Base-by-base conservation (phyloP, 2,797 vertebrate species). In the Lagorchestes hirsutus region DNA sequence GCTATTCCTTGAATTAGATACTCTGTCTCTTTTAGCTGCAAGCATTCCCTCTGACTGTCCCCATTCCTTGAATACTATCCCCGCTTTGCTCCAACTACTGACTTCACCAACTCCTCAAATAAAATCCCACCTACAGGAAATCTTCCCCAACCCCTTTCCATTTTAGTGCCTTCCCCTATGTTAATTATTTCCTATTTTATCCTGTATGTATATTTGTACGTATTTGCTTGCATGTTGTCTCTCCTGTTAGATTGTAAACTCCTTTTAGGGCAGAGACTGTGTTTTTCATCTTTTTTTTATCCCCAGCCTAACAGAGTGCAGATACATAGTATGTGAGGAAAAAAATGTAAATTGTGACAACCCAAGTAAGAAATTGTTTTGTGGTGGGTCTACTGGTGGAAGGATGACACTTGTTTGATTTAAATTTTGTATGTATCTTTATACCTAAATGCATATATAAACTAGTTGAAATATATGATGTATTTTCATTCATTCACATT, bases 401-500 rank as follows among this genome's bases (percentile, higher is more conserved):
- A 87, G 22, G 40, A 50, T 50, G 74, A 28, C 74, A 87, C 2
- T 87, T 50, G 24, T 4, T 27, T 46, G 40, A 87, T 87, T 87
- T 87, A 28, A 28, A 50, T 28, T 74, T 82, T 82, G 40, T 74
- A 0, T 67, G 14, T 82, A 50, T 87, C 40, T 87, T 50, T 87
- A 87, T 3, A 87, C 74, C 22, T 87, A 46, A 46, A 50, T 24
- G 4, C 22, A 87, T 87, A 11, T 82, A 87, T 74, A n/a, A 67
- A 5, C 40, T 82, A 82, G 8, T 2, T 82, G 40, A 82, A 62
- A 46, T 74, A 74, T 67, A 62, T 34, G 4, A 14, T 62, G 16
- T 82, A 82, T 82, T 82, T 82, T 46, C n/a, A 46, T 82, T 82
- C 74, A 46, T 82, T 82, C 74, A 82, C n/a, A 14, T 93, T 87